These are phyloP conservation scores for Hyles euphorbiae DNA, from an alignment of 1,140 invertebrate species.

Conservation along the genomic window DNA sequence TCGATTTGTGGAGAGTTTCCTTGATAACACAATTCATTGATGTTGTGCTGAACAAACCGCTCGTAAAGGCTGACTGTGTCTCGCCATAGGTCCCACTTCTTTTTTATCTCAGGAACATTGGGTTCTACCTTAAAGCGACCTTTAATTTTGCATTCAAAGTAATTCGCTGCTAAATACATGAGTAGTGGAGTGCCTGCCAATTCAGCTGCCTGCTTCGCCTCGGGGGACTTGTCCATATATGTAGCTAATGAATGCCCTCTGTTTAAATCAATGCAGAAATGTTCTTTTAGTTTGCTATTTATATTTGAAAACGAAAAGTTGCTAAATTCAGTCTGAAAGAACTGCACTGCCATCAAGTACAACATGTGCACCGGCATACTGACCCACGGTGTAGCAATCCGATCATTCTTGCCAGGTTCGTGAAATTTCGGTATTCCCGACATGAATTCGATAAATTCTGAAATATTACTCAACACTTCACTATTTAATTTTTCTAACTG, in stretches of 20 bases:
- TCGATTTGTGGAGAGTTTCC: neutral
- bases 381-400: conserved; percentile 10
- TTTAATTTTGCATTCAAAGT: conserved; percentile 19
- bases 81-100: conserved; percentile 11
- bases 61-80: conserved; percentile 12
- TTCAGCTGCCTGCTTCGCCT: conserved; percentile 1
- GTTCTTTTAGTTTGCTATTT: conserved; percentile 11
- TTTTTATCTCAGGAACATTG: conserved; percentile 3
- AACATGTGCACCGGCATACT: conserved; percentile 18
- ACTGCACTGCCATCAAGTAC: conserved; percentile 12
- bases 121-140: conserved; percentile 13
- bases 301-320: conserved; percentile 7
- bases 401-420: conserved; percentile 1
- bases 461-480: conserved; percentile 18
- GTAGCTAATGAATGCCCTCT: neutral
- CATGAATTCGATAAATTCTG: conserved; percentile 15
- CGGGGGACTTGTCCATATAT: conserved; percentile 3
- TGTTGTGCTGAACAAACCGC: conserved; percentile 11
- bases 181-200: conserved; percentile 21
- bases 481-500: conserved; percentile 21
- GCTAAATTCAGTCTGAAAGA: conserved; percentile 21
- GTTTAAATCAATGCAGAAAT: conserved; percentile 6
- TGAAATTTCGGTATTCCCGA: neutral
- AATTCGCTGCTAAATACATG: conserved; percentile 23
- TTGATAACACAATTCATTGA: conserved; percentile 12